Percentiles rank a stretch among this genome's conserved stretches.
Evolutionary conservation across 2,113 vertebrate species (phyloP).

Genomic region (Siphamia tubifer): DNA sequence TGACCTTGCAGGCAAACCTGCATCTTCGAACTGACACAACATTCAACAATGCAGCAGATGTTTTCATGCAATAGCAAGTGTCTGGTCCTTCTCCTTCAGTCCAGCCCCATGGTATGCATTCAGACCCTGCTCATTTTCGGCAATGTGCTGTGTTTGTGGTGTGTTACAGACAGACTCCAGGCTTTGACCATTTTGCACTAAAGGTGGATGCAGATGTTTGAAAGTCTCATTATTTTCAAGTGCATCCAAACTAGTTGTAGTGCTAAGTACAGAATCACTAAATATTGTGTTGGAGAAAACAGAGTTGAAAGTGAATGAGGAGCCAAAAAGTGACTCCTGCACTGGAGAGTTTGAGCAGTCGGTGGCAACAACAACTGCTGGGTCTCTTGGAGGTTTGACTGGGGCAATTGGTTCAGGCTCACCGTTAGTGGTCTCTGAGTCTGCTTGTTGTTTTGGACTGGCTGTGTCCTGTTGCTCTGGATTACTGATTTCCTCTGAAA

Average conservation of each 20-base stretch:
- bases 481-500: slow-evolving; percentile 55
- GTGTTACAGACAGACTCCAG: not conserved
- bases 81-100: slow-evolving; percentile 12
- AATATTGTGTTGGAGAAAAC: slow-evolving; percentile 71
- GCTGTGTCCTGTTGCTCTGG: slow-evolving; percentile 64
- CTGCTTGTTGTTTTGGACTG: slow-evolving; percentile 78
- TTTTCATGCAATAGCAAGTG: slow-evolving; percentile 19
- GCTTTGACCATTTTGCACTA: slow-evolving; percentile 80
- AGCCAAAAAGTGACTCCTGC: slow-evolving; percentile 63
- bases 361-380: not conserved
- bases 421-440: slow-evolving; percentile 39
- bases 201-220: slow-evolving; percentile 78
- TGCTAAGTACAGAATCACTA: slow-evolving; percentile 38
- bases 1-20: not conserved
- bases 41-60: not conserved
- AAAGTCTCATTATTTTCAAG: slow-evolving; percentile 65
- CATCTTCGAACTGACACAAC: slow-evolving; percentile 1
- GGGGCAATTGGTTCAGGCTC: slow-evolving; percentile 46
- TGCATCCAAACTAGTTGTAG: slow-evolving; percentile 12
- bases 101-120: not conserved
- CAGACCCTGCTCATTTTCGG: not conserved
- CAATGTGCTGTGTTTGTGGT: not conserved
- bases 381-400: slow-evolving; percentile 69
- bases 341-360: slow-evolving; percentile 51
- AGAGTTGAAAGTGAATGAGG: slow-evolving; percentile 65